phyloP scores from a whole-genome alignment of 2,113 vertebrate genomes.

The cattle (Bos taurus) region DNA sequence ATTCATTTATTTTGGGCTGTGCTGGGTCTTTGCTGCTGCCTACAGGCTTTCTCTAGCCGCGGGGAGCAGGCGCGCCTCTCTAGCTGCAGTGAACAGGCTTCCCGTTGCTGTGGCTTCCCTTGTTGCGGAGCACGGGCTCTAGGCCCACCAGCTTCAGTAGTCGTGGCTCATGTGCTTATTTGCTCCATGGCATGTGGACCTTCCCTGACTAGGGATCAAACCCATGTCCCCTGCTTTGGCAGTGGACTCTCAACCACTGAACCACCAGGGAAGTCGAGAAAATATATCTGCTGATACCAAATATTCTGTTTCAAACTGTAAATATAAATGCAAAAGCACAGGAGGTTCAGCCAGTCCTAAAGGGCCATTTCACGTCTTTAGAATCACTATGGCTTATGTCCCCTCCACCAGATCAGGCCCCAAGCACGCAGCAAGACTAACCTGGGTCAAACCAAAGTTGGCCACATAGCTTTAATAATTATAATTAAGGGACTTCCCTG shows the following conservation, averaged over 20 bases:
- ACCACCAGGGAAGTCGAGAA: background rate
- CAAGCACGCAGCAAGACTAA: rapidly evolving
- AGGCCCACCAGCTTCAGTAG: rapidly evolving
- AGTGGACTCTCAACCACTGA: background rate
- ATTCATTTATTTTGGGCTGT: background rate
- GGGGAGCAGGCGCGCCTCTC: background rate
- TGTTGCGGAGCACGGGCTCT: rapidly evolving
- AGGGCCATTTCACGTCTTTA: background rate
- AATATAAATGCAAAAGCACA: background rate
- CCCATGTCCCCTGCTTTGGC: background rate
- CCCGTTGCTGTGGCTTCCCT: background rate
- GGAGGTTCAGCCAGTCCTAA: background rate
- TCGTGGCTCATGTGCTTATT: rapidly evolving
- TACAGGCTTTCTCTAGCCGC: rapidly evolving
- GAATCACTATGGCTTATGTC: background rate
- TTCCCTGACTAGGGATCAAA: background rate
- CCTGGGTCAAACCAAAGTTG: background rate
- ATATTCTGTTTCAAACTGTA: background rate
- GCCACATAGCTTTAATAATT: background rate
- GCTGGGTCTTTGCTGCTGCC: background rate
- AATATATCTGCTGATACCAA: background rate
- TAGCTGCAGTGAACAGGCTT: rapidly evolving
- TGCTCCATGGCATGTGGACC: background rate
- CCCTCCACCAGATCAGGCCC: background rate
- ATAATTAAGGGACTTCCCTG: background rate